Evolutionary conservation across 2,113 vertebrate species (phyloP).

Genomic region (Murina feae): DNA sequence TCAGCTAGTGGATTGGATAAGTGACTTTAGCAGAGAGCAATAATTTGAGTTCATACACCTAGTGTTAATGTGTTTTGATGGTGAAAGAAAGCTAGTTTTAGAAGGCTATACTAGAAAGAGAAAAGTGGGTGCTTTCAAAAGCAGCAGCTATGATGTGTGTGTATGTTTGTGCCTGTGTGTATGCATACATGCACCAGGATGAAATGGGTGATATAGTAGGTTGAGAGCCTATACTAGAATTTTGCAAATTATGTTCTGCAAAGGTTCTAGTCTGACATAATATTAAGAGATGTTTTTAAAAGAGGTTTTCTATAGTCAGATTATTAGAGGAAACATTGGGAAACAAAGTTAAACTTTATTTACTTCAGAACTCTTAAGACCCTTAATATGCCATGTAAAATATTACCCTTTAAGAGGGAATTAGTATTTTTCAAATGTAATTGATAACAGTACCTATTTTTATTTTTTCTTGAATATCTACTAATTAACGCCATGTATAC

Average conservation of each 20-base stretch:
- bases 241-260: not conserved
- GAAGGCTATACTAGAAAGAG: not conserved
- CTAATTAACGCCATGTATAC: not conserved
- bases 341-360: not conserved
- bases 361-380: not conserved
- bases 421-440: constrained; percentile 34
- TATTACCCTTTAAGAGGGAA: not conserved
- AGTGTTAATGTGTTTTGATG: not conserved
- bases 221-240: not conserved
- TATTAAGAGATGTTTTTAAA: not conserved
- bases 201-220: not conserved
- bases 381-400: not conserved
- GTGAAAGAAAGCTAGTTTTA: not conserved
- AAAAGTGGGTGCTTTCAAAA: not conserved
- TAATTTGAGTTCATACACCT: not conserved
- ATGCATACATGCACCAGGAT: not conserved
- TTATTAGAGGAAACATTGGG: not conserved
- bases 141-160: not conserved
- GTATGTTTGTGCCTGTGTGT: not conserved
- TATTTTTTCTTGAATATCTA: not conserved
- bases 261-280: not conserved
- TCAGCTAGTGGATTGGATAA: not conserved
- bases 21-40: not conserved
- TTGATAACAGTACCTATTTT: not conserved
- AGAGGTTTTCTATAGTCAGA: not conserved